These are phyloP conservation scores for Arvicola amphibius DNA, from an alignment of 2,797 vertebrate genomes.

Conservation along the genomic window DNA sequence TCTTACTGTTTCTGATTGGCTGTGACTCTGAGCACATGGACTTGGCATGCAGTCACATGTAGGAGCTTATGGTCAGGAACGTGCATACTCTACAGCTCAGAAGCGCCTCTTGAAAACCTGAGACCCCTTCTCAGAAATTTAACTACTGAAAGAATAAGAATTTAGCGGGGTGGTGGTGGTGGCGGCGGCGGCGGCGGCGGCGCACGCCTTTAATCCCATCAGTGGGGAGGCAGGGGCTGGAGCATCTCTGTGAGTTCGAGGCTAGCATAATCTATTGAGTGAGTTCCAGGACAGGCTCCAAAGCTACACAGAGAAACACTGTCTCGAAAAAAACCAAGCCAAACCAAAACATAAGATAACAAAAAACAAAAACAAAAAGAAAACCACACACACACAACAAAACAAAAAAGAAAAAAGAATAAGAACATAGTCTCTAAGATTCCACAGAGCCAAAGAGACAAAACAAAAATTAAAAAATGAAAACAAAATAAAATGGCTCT, in stretches of 20 bases:
- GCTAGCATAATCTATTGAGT: too few relatives aligned
- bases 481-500: neutral
- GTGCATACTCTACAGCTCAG: neutral
- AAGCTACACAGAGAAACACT: too few relatives aligned
- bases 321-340: too few relatives aligned
- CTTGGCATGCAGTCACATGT: neutral
- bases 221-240: too few relatives aligned
- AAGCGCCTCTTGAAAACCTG: neutral
- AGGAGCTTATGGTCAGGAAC: neutral
- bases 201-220: too few relatives aligned
- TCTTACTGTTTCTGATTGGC: neutral
- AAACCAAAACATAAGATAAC: too few relatives aligned
- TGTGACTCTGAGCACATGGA: neutral
- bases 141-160: neutral
- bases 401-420: neutral
- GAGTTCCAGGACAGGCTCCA: too few relatives aligned
- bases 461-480: neutral
- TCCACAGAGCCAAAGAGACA: neutral
- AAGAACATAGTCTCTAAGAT: neutral
- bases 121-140: neutral
- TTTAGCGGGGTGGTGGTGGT: too few relatives aligned
- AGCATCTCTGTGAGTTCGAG: too few relatives aligned
- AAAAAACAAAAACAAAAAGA: too few relatives aligned
- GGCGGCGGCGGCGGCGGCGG: too few relatives aligned
- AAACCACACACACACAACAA: too few relatives aligned